Evolutionary conservation across 2,797 vertebrate genomes (phyloP).

Genomic region (Peromyscus attwateri): DNA sequence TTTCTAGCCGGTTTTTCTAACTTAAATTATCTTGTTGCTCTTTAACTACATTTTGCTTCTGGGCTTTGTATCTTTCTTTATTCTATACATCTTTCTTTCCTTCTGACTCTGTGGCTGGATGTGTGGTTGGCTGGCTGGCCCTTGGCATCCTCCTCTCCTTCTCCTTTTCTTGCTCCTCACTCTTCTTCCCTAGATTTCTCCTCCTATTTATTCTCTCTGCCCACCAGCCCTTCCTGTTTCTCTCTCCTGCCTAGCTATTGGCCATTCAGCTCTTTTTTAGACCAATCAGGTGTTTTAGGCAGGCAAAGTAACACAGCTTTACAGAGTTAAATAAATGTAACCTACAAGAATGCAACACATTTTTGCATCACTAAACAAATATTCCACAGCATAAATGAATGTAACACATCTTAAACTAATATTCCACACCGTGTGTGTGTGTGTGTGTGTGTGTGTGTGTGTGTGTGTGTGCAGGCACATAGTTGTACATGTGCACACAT

Average conservation of each 20-base stretch:
- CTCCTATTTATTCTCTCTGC: not conserved
- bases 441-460: not conserved
- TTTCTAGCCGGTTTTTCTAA: not conserved
- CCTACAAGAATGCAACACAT: not conserved
- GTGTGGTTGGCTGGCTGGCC: not conserved
- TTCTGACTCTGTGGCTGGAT: not conserved
- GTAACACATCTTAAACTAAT: not conserved
- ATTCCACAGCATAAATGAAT: no score
- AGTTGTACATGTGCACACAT: not conserved
- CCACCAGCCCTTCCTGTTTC: rapidly evolving
- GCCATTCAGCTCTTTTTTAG: not conserved
- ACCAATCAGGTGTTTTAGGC: not conserved
- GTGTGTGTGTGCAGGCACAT: not conserved
- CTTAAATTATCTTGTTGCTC: not conserved
- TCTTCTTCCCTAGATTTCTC: not conserved
- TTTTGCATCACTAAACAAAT: no score
- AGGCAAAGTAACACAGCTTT: not conserved
- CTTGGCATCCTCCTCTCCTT: not conserved
- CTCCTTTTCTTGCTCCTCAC: not conserved
- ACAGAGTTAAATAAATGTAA: not conserved
- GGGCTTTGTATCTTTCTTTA: not conserved
- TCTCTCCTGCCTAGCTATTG: not conserved
- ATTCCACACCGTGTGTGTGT: not conserved
- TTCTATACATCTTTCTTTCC: not conserved
- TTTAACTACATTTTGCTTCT: not conserved